These are phyloP conservation scores for Asbolus verrucosus DNA, from an alignment of 1,140 invertebrate genomes.

Conservation along the genomic window DNA sequence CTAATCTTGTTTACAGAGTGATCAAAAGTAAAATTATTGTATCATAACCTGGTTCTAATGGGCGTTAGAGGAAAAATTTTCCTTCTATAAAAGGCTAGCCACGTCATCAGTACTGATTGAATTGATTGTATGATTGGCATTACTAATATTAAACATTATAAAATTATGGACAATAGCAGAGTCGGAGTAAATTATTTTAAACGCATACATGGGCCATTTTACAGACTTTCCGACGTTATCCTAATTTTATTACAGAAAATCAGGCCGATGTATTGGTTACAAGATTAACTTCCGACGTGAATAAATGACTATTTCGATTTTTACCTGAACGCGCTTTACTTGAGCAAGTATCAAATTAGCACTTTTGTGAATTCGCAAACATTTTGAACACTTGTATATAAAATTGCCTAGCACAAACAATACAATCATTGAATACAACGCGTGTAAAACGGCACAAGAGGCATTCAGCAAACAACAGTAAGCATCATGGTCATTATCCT, in stretches of 20 bases:
- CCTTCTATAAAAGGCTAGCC: not conserved
- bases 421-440: conserved; percentile 34
- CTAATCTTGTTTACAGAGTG: too few relatives aligned
- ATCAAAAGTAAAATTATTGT: too few relatives aligned
- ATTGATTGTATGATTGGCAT: conserved; percentile 17
- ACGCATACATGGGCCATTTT: not conserved
- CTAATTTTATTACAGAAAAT: too few relatives aligned
- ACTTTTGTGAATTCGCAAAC: not conserved
- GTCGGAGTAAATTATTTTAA: not conserved
- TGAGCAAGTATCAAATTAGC: not conserved
- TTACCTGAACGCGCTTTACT: not conserved
- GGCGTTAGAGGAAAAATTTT: too few relatives aligned
- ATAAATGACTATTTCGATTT: too few relatives aligned
- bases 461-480: conserved; percentile 26
- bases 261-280: too few relatives aligned
- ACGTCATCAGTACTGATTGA: not conserved
- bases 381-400: conserved; percentile 8
- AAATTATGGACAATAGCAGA: conserved; percentile 12
- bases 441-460: conserved; percentile 30
- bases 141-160: conserved; percentile 6
- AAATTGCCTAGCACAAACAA: conserved; percentile 30
- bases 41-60: too few relatives aligned
- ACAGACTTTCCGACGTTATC: too few relatives aligned
- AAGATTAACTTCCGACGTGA: too few relatives aligned
- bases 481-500: conserved; percentile 17